Conservation (phyloP, 2,113 vertebrate genomes). For the Rattus rattus region DNA sequence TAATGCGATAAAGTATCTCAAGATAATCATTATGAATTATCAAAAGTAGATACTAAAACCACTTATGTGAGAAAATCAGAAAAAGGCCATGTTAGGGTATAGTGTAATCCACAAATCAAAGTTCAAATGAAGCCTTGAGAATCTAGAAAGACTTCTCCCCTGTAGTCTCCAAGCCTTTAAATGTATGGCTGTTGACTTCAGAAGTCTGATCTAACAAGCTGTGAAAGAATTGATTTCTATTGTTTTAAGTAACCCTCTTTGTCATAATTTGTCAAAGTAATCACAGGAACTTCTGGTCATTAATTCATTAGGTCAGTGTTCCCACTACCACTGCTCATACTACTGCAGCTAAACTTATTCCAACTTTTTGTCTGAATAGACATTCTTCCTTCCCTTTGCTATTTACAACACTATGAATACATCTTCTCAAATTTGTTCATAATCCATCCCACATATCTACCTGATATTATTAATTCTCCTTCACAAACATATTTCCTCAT, state of each 20-base stretch:
- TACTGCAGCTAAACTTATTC: slow-evolving; percentile 6
- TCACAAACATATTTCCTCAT: not conserved
- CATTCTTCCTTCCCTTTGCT: not conserved
- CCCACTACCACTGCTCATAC: not conserved
- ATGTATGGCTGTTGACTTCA: not conserved
- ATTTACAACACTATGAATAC: not conserved
- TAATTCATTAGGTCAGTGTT: slow-evolving; percentile 28
- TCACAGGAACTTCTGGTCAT: not conserved
- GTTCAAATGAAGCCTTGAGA: not conserved
- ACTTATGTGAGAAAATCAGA: not conserved
- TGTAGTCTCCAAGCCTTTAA: not conserved
- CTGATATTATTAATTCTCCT: not conserved
- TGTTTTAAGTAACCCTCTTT: not conserved
- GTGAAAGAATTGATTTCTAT: not conserved
- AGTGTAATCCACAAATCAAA: not conserved
- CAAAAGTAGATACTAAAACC: not conserved
- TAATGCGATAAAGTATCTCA: not conserved
- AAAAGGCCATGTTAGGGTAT: not conserved
- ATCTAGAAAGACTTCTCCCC: not conserved
- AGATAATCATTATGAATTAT: not conserved
- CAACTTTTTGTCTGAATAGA: not conserved
- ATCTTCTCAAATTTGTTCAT: slow-evolving; percentile 27
- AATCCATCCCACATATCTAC: not conserved
- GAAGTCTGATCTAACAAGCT: not conserved
- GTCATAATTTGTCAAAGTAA: not conserved